Percentiles rank a stretch among this genome's conserved stretches.
These are phyloP conservation scores for Chirona hameri DNA, from an alignment of 2,888 invertebrate species.

Conservation along the genomic window DNA sequence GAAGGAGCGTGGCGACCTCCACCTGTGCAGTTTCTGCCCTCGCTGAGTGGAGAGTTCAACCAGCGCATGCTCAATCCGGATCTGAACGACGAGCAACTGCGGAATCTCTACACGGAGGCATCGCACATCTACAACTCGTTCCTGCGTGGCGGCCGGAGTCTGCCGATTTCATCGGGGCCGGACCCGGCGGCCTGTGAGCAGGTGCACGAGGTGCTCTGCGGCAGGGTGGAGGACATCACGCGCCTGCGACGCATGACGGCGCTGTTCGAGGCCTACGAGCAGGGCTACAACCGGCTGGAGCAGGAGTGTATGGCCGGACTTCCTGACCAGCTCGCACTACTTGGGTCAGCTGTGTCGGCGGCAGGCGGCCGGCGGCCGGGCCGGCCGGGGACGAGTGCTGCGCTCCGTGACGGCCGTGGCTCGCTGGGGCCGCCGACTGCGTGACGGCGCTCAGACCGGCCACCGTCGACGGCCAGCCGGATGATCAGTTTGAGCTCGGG, in stretches of 20 bases:
- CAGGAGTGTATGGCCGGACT: conserved; percentile 68
- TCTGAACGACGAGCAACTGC: conserved; percentile 59
- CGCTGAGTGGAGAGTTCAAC: conserved; percentile 81
- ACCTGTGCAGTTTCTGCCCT: conserved; percentile 81
- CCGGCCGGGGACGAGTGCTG: conserved; percentile 6
- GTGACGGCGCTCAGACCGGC: background rate
- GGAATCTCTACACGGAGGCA: conserved; percentile 61
- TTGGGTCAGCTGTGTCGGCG: background rate
- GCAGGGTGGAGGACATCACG: conserved; percentile 60
- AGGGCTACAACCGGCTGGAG: conserved; percentile 68
- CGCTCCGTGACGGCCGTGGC: conserved; percentile 27
- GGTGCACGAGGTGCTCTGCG: conserved; percentile 55
- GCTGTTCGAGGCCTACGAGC: conserved; percentile 73
- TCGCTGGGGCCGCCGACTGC: conserved; percentile 26
- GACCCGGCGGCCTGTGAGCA: background rate
- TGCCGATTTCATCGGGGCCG: conserved; percentile 48
- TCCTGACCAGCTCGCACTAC: conserved; percentile 71
- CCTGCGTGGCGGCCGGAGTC: conserved; percentile 58
- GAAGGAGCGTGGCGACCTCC: conserved; percentile 68
- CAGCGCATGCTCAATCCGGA: conserved; percentile 73
- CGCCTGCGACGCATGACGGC: conserved; percentile 71
- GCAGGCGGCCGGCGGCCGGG: background rate
- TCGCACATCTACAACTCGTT: conserved; percentile 65
- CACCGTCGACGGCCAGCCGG: conserved; percentile 27
- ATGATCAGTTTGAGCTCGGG: background rate